These are phyloP conservation scores for Festucalex cinctus DNA, from an alignment of 2,113 vertebrate species.

Conservation along the genomic window DNA sequence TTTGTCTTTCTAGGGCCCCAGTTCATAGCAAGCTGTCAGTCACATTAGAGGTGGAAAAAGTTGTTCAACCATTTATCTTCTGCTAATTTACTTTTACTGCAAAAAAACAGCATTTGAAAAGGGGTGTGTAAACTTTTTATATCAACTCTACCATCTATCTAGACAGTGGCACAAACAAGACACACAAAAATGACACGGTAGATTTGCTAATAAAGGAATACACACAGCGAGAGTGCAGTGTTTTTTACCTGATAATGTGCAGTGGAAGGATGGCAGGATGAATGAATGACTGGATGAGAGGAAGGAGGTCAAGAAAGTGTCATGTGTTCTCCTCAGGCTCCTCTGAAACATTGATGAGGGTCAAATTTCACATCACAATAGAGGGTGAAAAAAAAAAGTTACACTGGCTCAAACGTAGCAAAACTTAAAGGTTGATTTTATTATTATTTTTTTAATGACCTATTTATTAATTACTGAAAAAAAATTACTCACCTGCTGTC, in stretches of 20 bases:
- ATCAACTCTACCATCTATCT: background rate
- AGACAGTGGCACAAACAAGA: background rate
- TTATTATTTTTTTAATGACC: no score
- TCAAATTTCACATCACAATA: slow-evolving; percentile 49
- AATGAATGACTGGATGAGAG: background rate
- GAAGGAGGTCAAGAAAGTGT: slow-evolving; percentile 9
- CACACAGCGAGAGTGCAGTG: background rate
- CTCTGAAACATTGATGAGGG: slow-evolving; percentile 63
- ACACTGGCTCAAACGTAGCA: background rate
- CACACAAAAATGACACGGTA: background rate
- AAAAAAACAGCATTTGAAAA: no score
- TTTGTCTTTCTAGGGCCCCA: no score
- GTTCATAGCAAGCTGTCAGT: background rate
- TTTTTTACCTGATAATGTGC: slow-evolving; percentile 3
- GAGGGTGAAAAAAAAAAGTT: background rate
- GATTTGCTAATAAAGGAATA: background rate
- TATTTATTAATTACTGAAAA: no score
- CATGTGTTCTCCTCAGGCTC: slow-evolving; percentile 37
- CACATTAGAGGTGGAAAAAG: no score
- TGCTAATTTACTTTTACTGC: no score
- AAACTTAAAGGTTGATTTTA: no score
- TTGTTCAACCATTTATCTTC: no score
- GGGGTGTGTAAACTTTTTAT: no score
- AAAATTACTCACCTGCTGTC: background rate
- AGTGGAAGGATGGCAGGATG: background rate